Percentiles rank a stretch among this genome's conserved stretches.
Conservation (phyloP, 2,888 invertebrate species). For the Ophonus ardosiacus region DNA sequence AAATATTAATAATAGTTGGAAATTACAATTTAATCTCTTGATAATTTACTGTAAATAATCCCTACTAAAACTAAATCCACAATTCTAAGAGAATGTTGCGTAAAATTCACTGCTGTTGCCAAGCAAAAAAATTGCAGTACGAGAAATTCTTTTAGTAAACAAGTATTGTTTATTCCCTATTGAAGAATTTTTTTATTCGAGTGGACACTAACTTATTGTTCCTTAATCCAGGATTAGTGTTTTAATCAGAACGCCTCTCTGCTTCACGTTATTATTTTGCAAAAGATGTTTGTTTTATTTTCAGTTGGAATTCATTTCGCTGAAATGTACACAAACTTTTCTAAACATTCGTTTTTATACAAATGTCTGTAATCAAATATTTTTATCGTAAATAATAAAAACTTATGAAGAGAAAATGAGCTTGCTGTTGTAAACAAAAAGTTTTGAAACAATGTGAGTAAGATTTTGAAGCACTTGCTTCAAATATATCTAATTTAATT, state of each 20-base stretch:
- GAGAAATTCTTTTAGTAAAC: neutral
- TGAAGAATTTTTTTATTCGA: neutral
- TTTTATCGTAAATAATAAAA: conserved; percentile 21
- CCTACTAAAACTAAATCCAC: neutral
- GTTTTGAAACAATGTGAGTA: neutral
- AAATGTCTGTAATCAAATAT: neutral
- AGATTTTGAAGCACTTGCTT: neutral
- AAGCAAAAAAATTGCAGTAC: neutral
- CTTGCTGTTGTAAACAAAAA: conserved; percentile 19
- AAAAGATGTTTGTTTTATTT: neutral
- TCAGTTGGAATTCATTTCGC: conserved; percentile 31
- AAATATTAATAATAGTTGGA: neutral
- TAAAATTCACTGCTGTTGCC: neutral
- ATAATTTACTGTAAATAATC: neutral
- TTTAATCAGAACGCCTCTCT: conserved; percentile 18
- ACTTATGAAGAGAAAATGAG: conserved; percentile 12
- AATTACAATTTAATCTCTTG: neutral
- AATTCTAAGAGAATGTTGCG: neutral
- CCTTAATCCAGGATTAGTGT: conserved; percentile 23
- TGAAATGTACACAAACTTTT: conserved; percentile 23
- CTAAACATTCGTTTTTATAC: conserved; percentile 10
- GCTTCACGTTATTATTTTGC: conserved; percentile 30
- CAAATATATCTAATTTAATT: neutral
- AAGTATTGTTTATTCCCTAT: neutral
- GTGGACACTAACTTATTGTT: conserved; percentile 5